phyloP scores from a whole-genome alignment of 2,888 invertebrate genomes.

The Mythimna impura region DNA sequence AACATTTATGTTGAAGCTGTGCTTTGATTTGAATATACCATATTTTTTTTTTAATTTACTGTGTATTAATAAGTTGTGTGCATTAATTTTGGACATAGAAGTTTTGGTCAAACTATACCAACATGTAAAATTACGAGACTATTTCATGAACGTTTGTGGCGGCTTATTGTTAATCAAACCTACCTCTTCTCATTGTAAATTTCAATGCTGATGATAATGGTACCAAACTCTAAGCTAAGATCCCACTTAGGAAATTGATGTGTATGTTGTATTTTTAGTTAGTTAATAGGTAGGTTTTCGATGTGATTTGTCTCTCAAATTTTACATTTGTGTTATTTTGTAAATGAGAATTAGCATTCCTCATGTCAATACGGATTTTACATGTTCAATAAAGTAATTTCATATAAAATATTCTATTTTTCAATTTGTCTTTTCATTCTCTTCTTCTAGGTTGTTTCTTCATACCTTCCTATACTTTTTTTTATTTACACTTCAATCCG shows the following conservation, averaged over 20 bases:
- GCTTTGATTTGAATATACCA: slow-evolving; percentile 81
- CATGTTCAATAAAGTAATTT: slow-evolving; percentile 91
- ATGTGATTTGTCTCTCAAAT: slow-evolving; percentile 90
- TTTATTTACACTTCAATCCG: background rate
- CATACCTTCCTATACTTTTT: slow-evolving; percentile 4
- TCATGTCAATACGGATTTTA: slow-evolving; percentile 91
- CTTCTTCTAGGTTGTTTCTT: slow-evolving; percentile 33
- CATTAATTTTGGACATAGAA: slow-evolving; percentile 79
- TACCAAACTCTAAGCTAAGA: slow-evolving; percentile 88
- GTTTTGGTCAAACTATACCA: slow-evolving; percentile 86
- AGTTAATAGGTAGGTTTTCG: slow-evolving; percentile 90
- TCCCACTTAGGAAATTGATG: slow-evolving; percentile 85
- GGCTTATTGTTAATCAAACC: slow-evolving; percentile 87
- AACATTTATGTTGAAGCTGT: slow-evolving; percentile 79
- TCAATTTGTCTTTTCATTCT: slow-evolving; percentile 72
- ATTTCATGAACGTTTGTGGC: slow-evolving; percentile 81
- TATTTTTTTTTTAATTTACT: slow-evolving; percentile 76
- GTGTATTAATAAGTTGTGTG: slow-evolving; percentile 75
- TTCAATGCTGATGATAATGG: slow-evolving; percentile 88
- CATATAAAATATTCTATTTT: slow-evolving; percentile 85
- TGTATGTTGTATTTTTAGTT: slow-evolving; percentile 91
- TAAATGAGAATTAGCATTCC: slow-evolving; percentile 91
- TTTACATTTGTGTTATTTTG: slow-evolving; percentile 91
- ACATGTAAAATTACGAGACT: slow-evolving; percentile 88
- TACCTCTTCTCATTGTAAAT: slow-evolving; percentile 90